Conservation (phyloP, 2,797 vertebrate species). For the Coilia nasus region DNA sequence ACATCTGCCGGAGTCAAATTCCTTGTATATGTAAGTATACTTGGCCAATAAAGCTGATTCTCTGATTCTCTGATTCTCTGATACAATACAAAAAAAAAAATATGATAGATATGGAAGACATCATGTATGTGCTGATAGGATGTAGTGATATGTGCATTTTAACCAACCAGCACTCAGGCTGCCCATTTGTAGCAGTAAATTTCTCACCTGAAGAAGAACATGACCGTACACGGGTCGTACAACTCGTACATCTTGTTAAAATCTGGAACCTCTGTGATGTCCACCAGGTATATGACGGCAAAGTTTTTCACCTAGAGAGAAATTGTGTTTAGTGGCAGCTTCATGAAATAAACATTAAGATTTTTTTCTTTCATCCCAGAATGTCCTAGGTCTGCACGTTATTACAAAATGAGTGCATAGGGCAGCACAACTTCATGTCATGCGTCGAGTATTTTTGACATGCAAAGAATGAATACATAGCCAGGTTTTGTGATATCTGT, state of each 20-base stretch:
- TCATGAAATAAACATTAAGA: neutral
- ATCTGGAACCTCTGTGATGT: constrained; percentile 98
- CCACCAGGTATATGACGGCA: constrained; percentile 97
- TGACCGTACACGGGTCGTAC: constrained; percentile 96
- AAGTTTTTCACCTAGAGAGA: constrained; percentile 94
- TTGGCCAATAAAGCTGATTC: too few species aligned
- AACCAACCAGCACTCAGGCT: neutral
- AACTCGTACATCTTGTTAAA: constrained; percentile 99
- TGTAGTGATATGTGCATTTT: neutral
- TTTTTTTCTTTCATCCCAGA: neutral
- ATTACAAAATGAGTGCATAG: too few species aligned
- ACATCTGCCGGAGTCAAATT: too few species aligned
- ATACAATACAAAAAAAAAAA: too few species aligned
- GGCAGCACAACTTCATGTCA: too few species aligned
- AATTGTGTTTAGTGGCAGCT: neutral
- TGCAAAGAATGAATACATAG: too few species aligned
- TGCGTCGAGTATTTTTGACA: too few species aligned
- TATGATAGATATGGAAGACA: too few species aligned
- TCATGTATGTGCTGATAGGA: too few species aligned
- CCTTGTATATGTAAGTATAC: too few species aligned
- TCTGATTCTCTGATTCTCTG: too few species aligned
- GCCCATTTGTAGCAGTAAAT: neutral
- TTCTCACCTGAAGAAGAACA: constrained; percentile 98
- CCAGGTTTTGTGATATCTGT: too few species aligned
- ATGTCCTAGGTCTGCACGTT: neutral